Evolutionary conservation across 2,888 invertebrate species (phyloP).

Genomic region (Calliopum simillimum): DNA sequence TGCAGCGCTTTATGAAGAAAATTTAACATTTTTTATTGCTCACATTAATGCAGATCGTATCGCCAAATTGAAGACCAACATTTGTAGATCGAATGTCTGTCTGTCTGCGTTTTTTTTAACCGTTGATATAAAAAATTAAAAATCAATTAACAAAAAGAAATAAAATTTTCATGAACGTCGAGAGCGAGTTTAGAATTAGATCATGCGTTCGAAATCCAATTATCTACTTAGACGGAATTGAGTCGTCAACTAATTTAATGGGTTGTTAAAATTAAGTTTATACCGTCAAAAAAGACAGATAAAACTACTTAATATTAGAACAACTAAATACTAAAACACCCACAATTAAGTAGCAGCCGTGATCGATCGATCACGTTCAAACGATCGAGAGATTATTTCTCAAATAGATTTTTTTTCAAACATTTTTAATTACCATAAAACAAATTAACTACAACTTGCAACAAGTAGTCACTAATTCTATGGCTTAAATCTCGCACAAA

Average conservation of each 20-base stretch:
- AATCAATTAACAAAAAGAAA: slow-evolving; percentile 12
- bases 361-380: no score
- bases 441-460: slow-evolving; percentile 13
- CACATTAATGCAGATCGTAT: slow-evolving; percentile 15
- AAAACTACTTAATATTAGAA: no score
- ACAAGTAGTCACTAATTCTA: not conserved
- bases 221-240: not conserved
- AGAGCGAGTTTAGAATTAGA: not conserved
- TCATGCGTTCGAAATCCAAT: not conserved
- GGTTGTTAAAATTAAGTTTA: no score
- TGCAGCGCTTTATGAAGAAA: not conserved
- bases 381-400: no score
- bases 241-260: not conserved
- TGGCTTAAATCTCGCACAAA: slow-evolving; percentile 17
- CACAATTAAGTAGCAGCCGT: no score
- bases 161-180: not conserved
- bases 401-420: no score
- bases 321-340: no score
- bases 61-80: not conserved
- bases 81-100: slow-evolving; percentile 1
- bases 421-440: not conserved
- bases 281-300: no score
- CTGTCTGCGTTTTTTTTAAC: slow-evolving; percentile 11
- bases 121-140: slow-evolving; percentile 9
- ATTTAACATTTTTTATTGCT: slow-evolving; percentile 13